Conservation (phyloP, 2,113 vertebrate genomes). For the Rhadina sibilatrix region DNA sequence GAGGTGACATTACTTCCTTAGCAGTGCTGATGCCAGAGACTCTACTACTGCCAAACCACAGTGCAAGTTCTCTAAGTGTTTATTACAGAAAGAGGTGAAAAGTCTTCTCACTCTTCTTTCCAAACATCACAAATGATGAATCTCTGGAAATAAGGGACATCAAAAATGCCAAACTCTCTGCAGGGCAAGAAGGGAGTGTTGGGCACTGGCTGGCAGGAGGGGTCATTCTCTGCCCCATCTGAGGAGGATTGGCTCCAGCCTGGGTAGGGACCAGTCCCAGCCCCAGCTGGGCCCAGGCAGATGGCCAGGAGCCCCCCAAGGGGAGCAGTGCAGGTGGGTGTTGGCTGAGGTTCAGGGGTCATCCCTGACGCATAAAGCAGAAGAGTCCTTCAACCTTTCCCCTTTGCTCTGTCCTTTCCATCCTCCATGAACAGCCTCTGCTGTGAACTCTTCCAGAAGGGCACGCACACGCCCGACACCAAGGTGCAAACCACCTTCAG, state of each 20-base stretch:
- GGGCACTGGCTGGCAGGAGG: neutral
- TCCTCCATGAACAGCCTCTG: neutral
- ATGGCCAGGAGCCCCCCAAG: neutral
- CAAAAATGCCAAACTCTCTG: neutral
- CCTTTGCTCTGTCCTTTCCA: neutral
- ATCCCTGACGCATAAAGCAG: no score
- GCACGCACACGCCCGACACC: fast-evolving
- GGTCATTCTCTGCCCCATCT: no score
- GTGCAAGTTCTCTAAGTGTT: neutral
- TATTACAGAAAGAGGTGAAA: neutral
- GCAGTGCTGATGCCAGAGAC: neutral
- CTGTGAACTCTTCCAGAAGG: neutral
- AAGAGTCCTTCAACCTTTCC: no score
- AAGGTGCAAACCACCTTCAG: neutral
- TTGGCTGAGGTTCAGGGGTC: neutral
- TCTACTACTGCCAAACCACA: neutral
- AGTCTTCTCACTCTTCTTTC: neutral
- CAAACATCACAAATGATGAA: neutral
- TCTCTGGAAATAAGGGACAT: neutral
- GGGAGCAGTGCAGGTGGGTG: neutral
- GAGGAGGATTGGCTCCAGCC: neutral
- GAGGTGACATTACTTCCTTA: neutral
- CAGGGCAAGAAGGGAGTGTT: neutral
- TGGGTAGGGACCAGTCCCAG: neutral
- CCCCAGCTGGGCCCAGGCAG: neutral